phyloP scores from a whole-genome alignment of 1,140 invertebrate genomes.

The Mamestra configurata region DNA sequence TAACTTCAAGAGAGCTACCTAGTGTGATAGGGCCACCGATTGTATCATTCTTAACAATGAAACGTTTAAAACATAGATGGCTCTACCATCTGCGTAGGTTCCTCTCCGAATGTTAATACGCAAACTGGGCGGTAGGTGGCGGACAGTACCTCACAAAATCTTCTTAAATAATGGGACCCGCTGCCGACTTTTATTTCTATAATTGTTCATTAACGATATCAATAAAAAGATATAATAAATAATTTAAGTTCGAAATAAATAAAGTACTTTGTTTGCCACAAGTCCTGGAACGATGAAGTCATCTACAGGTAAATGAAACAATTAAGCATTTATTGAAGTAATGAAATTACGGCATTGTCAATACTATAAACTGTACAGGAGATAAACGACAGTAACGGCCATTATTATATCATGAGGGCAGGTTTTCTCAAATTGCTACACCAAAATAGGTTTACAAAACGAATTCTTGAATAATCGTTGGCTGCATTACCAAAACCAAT shows the following conservation, averaged over 20 bases:
- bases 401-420: background rate
- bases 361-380: background rate
- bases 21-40: too few relatives aligned
- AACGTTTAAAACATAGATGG: constrained; percentile 1
- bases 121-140: background rate
- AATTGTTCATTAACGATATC: background rate
- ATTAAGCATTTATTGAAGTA: constrained; percentile 1
- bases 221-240: background rate
- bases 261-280: background rate
- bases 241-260: background rate
- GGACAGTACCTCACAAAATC: background rate
- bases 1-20: background rate
- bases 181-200: background rate
- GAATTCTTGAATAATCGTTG: too few relatives aligned
- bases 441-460: too few relatives aligned
- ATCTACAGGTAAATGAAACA: background rate
- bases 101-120: background rate
- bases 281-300: background rate
- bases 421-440: background rate
- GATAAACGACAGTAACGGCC: background rate
- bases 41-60: background rate
- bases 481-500: too few relatives aligned
- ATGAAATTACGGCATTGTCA: constrained; percentile 1
- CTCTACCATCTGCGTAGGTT: background rate
- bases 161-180: background rate